Percentiles rank a stretch among this genome's conserved stretches.
Conservation (phyloP, 2,113 vertebrate species). For the Taurulus bubalis region DNA sequence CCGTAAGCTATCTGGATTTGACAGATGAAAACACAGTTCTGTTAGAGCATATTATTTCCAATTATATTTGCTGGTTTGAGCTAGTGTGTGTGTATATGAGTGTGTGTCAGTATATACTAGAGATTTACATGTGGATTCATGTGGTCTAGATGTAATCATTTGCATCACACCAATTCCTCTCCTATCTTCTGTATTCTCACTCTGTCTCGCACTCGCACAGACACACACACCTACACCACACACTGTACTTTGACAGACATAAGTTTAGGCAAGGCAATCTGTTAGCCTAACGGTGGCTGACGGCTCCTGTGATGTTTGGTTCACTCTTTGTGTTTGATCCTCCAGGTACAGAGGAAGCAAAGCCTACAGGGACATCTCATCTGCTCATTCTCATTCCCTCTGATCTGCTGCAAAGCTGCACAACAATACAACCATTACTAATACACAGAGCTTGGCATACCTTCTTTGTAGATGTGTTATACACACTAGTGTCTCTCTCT, state of each 20-base stretch:
- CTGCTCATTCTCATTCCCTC: slow-evolving; percentile 53
- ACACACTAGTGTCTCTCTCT: slow-evolving; percentile 9
- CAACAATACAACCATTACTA: slow-evolving; percentile 34
- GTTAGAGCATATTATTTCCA: slow-evolving; percentile 28
- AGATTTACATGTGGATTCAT: not conserved
- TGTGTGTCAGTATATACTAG: not conserved
- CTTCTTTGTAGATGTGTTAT: slow-evolving; percentile 11
- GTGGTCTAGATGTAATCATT: not conserved
- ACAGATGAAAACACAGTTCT: slow-evolving; percentile 47
- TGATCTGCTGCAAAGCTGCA: slow-evolving; percentile 61
- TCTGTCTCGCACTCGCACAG: not conserved
- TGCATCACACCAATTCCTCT: not conserved
- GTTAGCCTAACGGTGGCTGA: slow-evolving; percentile 69
- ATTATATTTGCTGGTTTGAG: not conserved
- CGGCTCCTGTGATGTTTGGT: slow-evolving; percentile 63
- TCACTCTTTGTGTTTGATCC: slow-evolving; percentile 72
- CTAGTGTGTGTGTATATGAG: not conserved
- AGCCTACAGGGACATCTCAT: slow-evolving; percentile 54
- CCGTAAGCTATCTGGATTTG: slow-evolving; percentile 32
- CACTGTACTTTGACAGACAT: slow-evolving; percentile 53
- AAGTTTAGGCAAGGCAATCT: slow-evolving; percentile 63
- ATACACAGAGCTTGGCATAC: not conserved
- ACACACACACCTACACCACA: not conserved
- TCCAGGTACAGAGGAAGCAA: slow-evolving; percentile 69
- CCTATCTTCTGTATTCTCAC: not conserved